Conservation (phyloP, 2,113 vertebrate genomes). For the Athene noctua region DNA sequence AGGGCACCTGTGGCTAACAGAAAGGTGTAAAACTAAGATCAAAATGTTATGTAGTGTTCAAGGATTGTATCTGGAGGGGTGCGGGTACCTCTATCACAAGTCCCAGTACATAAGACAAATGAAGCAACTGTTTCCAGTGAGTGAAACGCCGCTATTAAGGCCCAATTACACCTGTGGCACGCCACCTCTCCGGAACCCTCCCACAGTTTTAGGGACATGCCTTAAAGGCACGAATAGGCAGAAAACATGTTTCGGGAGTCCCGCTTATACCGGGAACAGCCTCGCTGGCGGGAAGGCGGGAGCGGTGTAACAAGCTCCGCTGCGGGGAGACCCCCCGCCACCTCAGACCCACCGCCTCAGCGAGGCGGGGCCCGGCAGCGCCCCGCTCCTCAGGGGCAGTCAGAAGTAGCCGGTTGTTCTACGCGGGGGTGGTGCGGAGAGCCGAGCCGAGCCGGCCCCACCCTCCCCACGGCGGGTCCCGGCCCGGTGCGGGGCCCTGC, state of each 20-base stretch:
- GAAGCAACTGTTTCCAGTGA: background rate
- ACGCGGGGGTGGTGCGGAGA: too few species aligned
- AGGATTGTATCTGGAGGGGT: fast-evolving
- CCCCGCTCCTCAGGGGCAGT: background rate
- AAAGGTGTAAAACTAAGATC: fast-evolving
- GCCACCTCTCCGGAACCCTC: background rate
- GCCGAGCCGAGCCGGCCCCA: too few species aligned
- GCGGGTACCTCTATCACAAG: background rate
- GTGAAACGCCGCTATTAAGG: background rate
- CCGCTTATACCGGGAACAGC: fast-evolving
- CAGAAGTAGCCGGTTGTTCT: too few species aligned
- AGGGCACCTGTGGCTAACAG: background rate
- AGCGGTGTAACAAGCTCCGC: fast-evolving
- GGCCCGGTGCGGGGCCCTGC: fast-evolving
- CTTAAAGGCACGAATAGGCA: background rate
- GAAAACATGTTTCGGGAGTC: fast-evolving
- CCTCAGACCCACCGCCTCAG: background rate
- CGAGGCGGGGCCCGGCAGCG: background rate
- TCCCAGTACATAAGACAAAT: fast-evolving
- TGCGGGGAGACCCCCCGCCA: fast-evolving
- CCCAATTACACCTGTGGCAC: background rate
- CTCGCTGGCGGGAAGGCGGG: too few species aligned
- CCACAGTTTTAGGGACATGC: background rate
- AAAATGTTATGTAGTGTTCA: fast-evolving
- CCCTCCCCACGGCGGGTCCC: too few species aligned